Evolutionary conservation across 2,113 vertebrate genomes (phyloP), one percentile per base, ranked within the genome.

Genomic region (Planiliza haematocheilus): DNA sequence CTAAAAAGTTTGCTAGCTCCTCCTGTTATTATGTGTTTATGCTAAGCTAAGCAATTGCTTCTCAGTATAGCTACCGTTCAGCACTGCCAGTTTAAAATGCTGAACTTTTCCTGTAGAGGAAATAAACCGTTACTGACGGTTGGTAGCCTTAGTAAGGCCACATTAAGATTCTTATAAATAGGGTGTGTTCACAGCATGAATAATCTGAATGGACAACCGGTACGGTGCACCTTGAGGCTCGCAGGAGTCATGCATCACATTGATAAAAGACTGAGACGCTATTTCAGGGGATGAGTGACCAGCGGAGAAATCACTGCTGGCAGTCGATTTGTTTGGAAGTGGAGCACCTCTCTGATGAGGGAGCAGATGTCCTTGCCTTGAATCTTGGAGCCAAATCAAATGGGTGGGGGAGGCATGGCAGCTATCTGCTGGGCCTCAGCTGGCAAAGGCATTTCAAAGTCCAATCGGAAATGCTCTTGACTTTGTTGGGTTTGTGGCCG

Each of bases 271-370:
- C 20, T 1, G 0, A 30, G 38, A 68, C 36, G 39, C 60, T 76
- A 57, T 79, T 90, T 84, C 16, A 45, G 77, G 41, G 77, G 67
- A 16, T 83, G 67, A 86, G 34, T 77, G 74, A 88, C 73, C 79
- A 45, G 73, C 50, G 53, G 63, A 84, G 80, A 84, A 83, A 90
- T 83, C 30, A 59, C 79, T 66, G 24, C 64, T 76, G 78, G 58
- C 77, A 76, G 75, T 66, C 39, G 81, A 82, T 89, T 85, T 85
- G 74, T 71, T 80, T 42, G 70, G 66, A 92, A 89, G 11, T 90
- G 82, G 88, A 85, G 69, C 88, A 82, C 41, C 62, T 83, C 84
- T 88, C 88, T 72, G 73, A 89, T 89, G 86, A 88, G 84, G 65
- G 78, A 82, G 81, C 86, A 88, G 77, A 91, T 89, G 86, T 86